phyloP scores from a whole-genome alignment of 2,797 vertebrate species.

The Gallinago nigripennis region DNA sequence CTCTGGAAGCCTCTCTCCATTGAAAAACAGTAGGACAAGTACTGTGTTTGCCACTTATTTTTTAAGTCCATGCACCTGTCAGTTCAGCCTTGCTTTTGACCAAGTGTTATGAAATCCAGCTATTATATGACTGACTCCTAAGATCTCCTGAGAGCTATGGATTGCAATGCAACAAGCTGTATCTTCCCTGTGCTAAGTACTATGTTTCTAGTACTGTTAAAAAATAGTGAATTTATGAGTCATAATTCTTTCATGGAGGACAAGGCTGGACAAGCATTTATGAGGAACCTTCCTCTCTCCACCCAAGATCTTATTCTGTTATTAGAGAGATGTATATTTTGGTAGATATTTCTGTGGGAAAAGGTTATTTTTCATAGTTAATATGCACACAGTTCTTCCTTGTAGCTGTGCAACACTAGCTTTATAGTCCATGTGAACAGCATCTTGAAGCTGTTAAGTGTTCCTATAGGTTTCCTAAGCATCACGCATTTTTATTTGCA shows the following conservation, averaged over 20 bases:
- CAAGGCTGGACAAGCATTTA: background rate
- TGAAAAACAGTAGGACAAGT: background rate
- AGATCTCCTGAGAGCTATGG: background rate
- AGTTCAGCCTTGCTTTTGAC: background rate
- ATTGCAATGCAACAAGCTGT: background rate
- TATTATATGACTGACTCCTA: background rate
- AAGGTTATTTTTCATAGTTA: slow-evolving; percentile 18
- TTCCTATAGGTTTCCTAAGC: background rate
- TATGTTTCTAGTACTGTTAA: background rate
- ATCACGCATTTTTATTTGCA: background rate
- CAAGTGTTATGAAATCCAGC: background rate
- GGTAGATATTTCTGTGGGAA: background rate
- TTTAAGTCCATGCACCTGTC: background rate
- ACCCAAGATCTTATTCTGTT: background rate
- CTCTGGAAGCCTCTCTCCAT: background rate
- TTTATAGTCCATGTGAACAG: background rate
- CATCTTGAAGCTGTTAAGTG: background rate
- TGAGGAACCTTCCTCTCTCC: background rate
- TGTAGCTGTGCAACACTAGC: background rate
- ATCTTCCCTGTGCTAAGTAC: background rate
- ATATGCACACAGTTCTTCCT: background rate
- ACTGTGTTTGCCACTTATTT: background rate
- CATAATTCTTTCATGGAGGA: background rate
- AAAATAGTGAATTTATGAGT: background rate
- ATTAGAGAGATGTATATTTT: background rate